Evolutionary conservation across 92 coral and sea anemone species (phyloP), one percentile per base, ranked within the genome.

Genomic region (Plumapathes pennacea): DNA sequence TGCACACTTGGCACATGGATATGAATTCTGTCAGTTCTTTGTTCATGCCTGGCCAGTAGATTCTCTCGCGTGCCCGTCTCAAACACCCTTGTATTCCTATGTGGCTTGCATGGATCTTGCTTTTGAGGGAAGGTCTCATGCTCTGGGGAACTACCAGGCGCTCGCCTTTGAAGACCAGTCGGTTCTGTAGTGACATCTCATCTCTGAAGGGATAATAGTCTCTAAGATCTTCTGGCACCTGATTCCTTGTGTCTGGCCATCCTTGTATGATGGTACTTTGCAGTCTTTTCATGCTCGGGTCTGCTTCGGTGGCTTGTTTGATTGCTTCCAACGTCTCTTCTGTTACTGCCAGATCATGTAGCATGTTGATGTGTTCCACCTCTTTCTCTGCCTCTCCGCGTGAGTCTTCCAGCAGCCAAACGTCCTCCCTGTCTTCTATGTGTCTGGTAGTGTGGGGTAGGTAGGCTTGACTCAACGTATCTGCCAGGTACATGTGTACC

Each of bases 41-140:
- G 49, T 24, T 58, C 69, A 76, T 76, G 10, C 63, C 20, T 5
- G 83, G 77, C 83, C 77, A 76, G 36, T 67, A 67, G 29, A 76
- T 26, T 0, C 68, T 57, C 37, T 77, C 84, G 36, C 72, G 49
- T 10, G 66, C 78, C 52, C 71, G 43, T 10, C 58, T 32, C 4
- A 76, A 43, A 32, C 71, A 58, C 17, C 84, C 64, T 54, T 67
- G 42, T 10, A 54, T 58, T 3, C 76, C 75, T 24, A 54, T 41
- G 21, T 74, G 74, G 47, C 74, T 67, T 11, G 20, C 50, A 9
- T 67, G 62, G 36, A 67, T 38, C 32, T 54, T 67, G 29, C 38
- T 33, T 32, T 37, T 38, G 6, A 67, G 27, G 19, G 46, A 30
- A 13, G 43, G 42, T 61, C 54, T 43, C 66, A 25, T n/a, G 13